Conservation (phyloP, 2,888 invertebrate genomes). For the Agrochola circellaris region DNA sequence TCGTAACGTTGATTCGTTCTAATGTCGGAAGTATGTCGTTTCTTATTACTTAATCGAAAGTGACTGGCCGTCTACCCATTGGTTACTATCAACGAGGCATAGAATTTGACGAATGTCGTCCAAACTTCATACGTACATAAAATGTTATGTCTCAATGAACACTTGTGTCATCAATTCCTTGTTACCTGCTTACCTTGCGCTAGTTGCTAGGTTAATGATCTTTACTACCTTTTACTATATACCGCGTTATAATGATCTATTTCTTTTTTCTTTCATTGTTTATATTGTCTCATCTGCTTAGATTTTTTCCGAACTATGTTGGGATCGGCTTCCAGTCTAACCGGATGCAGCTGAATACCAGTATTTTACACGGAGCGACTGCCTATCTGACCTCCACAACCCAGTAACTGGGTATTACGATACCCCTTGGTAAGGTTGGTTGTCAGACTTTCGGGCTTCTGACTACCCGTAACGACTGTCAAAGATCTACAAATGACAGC, state of each 20-base stretch:
- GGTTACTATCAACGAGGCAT: conserved; percentile 14
- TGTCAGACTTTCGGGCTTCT: not conserved
- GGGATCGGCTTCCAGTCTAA: not conserved
- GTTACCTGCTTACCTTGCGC: conserved; percentile 61
- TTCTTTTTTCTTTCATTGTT: conserved; percentile 1
- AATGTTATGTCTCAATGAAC: conserved; percentile 53
- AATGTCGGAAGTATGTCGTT: not conserved
- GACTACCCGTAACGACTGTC: not conserved
- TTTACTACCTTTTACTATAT: conserved; percentile 45
- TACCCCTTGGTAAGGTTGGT: not conserved
- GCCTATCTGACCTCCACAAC: not conserved
- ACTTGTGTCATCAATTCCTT: conserved; percentile 61
- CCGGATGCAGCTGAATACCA: not conserved
- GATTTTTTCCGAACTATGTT: not conserved
- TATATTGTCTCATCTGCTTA: not conserved
- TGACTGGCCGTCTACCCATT: conserved; percentile 7
- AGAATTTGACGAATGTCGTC: conserved; percentile 42
- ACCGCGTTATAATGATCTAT: conserved; percentile 14
- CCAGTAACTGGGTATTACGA: conserved; percentile 1
- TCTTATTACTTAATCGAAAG: conserved; percentile 29
- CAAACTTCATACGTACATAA: conserved; percentile 23
- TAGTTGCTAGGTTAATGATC: conserved; percentile 58
- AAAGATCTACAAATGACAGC: too few relatives aligned
- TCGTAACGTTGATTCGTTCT: not conserved
- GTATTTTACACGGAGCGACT: not conserved